Evolutionary conservation across 1,140 invertebrate genomes (phyloP).

Genomic region (Macrosteles quadrilineatus): DNA sequence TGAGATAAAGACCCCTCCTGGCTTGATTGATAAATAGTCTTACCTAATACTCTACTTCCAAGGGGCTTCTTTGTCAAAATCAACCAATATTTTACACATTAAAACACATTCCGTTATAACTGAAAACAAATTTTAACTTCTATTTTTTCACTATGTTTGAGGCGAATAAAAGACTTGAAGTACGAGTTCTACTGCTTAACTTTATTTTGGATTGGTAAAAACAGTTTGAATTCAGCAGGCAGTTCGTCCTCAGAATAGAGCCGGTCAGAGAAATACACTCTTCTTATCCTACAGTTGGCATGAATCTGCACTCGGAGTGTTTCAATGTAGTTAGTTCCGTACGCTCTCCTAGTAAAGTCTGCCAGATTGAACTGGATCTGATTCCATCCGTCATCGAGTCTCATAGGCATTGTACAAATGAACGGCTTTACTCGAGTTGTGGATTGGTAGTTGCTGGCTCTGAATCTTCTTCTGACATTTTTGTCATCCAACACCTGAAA

Average conservation of each 20-base stretch:
- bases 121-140: no score
- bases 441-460: constrained; percentile 98
- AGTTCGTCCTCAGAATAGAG: constrained; percentile 99
- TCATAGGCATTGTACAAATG: constrained; percentile 99
- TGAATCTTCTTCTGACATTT: constrained; percentile 91
- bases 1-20: no score
- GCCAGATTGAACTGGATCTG: constrained; percentile 98
- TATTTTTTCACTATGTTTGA: no score
- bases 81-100: no score
- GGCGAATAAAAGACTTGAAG: no score
- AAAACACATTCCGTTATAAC: no score
- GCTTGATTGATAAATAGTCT: no score
- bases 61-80: no score
- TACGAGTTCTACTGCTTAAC: constrained; percentile 56
- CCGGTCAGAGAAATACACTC: constrained; percentile 98
- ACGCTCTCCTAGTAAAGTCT: constrained; percentile 96
- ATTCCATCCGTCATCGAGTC: constrained; percentile 98
- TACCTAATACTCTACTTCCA: no score
- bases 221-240: constrained; percentile 98
- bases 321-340: constrained; percentile 99
- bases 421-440: constrained; percentile 98
- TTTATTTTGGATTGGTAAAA: constrained; percentile 87
- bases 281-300: constrained; percentile 96
- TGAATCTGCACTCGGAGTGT: constrained; percentile 97
- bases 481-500: constrained; percentile 94